These are phyloP conservation scores for Halcyon smyrnensis DNA, from an alignment of 2,797 vertebrate species.

Conservation along the genomic window DNA sequence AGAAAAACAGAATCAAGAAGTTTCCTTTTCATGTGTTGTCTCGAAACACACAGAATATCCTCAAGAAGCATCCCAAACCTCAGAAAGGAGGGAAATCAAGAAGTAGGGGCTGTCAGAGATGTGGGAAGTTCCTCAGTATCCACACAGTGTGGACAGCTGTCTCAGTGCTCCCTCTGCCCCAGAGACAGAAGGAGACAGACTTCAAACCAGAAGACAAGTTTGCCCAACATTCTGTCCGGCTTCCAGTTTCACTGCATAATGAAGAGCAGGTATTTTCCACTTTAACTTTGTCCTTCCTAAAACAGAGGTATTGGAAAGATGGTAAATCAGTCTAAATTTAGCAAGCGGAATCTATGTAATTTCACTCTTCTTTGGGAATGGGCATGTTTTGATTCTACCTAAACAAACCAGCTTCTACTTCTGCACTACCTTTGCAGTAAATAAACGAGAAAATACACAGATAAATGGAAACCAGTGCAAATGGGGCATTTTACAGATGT, in stretches of 20 bases:
- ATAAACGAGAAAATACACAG: not conserved
- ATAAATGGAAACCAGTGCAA: not conserved
- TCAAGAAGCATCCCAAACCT: not conserved
- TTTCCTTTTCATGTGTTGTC: constrained; percentile 1
- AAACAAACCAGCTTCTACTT: not conserved
- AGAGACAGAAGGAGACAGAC: not conserved
- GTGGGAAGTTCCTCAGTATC: not conserved
- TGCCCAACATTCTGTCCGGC: not conserved
- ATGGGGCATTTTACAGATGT: not conserved
- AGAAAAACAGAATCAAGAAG: not conserved
- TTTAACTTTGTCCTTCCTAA: not conserved
- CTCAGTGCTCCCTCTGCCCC: not conserved
- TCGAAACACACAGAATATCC: not conserved
- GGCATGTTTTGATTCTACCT: not conserved
- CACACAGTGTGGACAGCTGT: not conserved
- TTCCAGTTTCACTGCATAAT: constrained; percentile 14
- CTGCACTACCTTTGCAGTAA: not conserved
- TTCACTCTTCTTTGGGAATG: not conserved
- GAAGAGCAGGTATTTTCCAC: constrained; percentile 28
- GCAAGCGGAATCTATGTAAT: not conserved
- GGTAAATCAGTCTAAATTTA: not conserved
- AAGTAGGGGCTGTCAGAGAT: not conserved
- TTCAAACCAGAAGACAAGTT: not conserved
- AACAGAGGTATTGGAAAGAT: not conserved
- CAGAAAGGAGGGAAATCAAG: not conserved